Percentiles rank a stretch among this genome's conserved stretches.
Conservation (phyloP, 2,888 invertebrate species). For the Mesorhabditis sp. region DNA sequence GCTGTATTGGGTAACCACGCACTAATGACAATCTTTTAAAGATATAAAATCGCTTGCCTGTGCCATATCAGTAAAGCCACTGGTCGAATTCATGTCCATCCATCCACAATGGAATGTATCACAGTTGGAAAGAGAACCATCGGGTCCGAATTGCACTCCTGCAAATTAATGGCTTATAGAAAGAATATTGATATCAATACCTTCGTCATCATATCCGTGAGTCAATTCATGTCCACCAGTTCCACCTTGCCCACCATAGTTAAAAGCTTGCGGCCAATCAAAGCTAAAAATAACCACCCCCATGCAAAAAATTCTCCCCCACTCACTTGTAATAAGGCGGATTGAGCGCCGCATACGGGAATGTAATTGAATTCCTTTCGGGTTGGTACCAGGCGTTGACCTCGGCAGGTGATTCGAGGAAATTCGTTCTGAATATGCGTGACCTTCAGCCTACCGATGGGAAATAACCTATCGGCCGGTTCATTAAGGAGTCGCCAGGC, state of each 20-base stretch:
- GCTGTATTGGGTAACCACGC: conserved; percentile 42
- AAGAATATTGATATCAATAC: conserved; percentile 11
- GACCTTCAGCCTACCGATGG: not conserved
- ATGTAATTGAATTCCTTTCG: conserved; percentile 52
- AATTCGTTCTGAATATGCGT: conserved; percentile 27
- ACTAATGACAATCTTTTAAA: too few relatives aligned
- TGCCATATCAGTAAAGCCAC: conserved; percentile 52
- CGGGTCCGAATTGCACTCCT: conserved; percentile 49
- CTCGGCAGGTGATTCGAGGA: conserved; percentile 49
- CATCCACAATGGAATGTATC: conserved; percentile 33
- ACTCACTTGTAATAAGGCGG: conserved; percentile 44
- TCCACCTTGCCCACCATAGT: conserved; percentile 53
- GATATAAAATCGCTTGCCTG: too few relatives aligned
- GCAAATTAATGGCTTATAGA: conserved; percentile 3
- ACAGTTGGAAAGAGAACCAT: conserved; percentile 42
- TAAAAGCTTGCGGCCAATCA: conserved; percentile 50
- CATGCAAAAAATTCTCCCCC: not conserved
- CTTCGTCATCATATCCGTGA: conserved; percentile 53
- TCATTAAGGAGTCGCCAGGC: conserved; percentile 33
- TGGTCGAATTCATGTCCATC: conserved; percentile 38
- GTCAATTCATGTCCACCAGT: conserved; percentile 54
- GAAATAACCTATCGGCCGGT: conserved; percentile 22
- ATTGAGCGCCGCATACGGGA: conserved; percentile 51
- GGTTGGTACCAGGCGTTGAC: conserved; percentile 56
- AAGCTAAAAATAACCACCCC: conserved; percentile 17